A percentile compares a stretch with the other conserved stretches of the same genome.
These are phyloP conservation scores for Neoaliturus tenellus DNA, from an alignment of 2,888 invertebrate genomes.

Conservation along the genomic window DNA sequence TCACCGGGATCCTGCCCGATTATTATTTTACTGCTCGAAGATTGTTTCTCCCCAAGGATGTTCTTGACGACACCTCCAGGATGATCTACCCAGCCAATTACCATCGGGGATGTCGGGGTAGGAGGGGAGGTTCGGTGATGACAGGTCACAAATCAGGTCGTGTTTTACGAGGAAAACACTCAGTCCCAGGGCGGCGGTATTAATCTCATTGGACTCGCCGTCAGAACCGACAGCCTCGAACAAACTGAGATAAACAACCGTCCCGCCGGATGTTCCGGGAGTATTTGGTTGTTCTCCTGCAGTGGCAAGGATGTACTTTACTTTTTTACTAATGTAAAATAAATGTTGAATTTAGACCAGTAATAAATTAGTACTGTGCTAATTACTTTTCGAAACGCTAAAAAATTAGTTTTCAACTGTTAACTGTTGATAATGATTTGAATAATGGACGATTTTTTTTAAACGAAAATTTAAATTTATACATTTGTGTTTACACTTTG, in stretches of 20 bases:
- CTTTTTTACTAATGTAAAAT: too few species aligned
- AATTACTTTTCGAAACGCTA: too few species aligned
- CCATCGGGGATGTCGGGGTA: neutral
- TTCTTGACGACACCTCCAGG: neutral
- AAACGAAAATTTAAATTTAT: too few species aligned
- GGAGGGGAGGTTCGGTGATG: conserved; percentile 33
- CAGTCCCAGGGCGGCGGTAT: conserved; percentile 31
- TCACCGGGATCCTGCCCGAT: too few species aligned
- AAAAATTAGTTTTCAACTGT: too few species aligned
- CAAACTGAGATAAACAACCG: neutral
- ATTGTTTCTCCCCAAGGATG: neutral
- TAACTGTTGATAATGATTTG: too few species aligned
- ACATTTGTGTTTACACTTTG: too few species aligned
- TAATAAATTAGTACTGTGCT: too few species aligned
- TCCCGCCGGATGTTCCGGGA: neutral
- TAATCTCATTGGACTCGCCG: conserved; percentile 29
- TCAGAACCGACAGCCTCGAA: neutral
- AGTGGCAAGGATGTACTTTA: too few species aligned
- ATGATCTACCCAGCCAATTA: neutral
- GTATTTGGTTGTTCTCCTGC: neutral
- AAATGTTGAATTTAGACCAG: too few species aligned
- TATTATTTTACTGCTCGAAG: too few species aligned
- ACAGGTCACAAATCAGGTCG: conserved; percentile 53
- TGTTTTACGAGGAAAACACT: conserved; percentile 57
- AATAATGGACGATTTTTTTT: too few species aligned